Evolutionary conservation across 2,888 invertebrate species (phyloP), one percentile per base, ranked within the genome.

Genomic region (Oeneis ivallda): DNA sequence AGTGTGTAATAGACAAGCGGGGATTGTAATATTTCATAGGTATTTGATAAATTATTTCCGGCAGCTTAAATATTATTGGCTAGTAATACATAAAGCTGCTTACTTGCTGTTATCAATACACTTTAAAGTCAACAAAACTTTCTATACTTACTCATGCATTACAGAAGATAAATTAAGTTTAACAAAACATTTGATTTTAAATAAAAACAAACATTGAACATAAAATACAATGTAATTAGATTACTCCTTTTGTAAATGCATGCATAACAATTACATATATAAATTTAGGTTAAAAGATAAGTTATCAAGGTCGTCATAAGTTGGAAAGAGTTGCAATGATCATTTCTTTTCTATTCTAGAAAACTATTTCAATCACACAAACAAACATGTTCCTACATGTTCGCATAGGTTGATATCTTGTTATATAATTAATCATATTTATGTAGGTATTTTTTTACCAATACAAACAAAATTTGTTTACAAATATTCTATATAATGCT

Each of bases 221-320:
- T 49, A 10, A 50, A 32, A 53, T 60, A 53, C 34, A 61, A 50
- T 32, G 53, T 41, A 49, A 45, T 45, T 45, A 19, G 49, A 49
- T 49, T 49, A 26, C 17, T 43, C 8, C 45, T 1, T 41, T 49
- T n/a, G 39, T 41, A 13, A 11, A 60, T 37, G 39, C 32, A 60
- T 34, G n/a, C 26, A 26, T 26, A 26, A 39, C 52, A 65, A 34
- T 37, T 39, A 61, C 32, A 60, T 61, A 60, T 61, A 45, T 32
- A 61, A 39, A 63, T 65, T 54, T 58, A 67, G 61, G 64, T 66
- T 58, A 52, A 56, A 53, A 69, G 70, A 67, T 71, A 71, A 69
- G 63, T 10, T 58, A 63, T 71, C 73, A 74, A 76, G 74, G 75
- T 70, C 72, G 69, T 15, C 49, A 62, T 60, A 71, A 68, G 74